Conservation (phyloP, 2,797 vertebrate species). For the Lacerta viridis region DNA sequence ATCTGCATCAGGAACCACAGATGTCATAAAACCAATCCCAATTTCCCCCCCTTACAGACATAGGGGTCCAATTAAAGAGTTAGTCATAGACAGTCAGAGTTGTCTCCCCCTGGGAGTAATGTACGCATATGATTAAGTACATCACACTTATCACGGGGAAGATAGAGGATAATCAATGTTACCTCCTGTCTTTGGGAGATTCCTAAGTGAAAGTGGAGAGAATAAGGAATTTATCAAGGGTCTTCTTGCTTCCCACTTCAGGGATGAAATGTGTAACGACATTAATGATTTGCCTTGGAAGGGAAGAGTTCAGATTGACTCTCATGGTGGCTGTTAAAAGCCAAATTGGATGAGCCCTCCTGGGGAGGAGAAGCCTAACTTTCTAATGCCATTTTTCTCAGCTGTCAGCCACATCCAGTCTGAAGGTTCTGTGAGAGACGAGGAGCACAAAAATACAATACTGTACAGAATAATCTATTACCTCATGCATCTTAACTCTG, state of each 20-base stretch:
- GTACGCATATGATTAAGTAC: constrained; percentile 15
- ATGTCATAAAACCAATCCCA: neutral
- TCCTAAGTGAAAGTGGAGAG: constrained; percentile 1
- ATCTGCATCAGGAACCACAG: neutral
- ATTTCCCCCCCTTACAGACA: neutral
- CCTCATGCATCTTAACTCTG: too few relatives aligned
- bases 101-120: constrained; percentile 12
- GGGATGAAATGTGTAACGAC: neutral
- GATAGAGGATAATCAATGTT: constrained; percentile 5
- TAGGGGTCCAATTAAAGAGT: constrained; percentile 34
- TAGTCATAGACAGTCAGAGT: constrained; percentile 14
- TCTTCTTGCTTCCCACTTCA: neutral
- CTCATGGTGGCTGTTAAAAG: neutral
- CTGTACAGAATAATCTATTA: neutral
- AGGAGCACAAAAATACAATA: neutral
- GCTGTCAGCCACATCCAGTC: neutral
- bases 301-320: neutral
- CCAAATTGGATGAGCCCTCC: neutral
- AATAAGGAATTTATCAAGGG: neutral
- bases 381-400: neutral
- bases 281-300: neutral
- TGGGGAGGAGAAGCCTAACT: neutral
- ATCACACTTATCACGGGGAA: neutral
- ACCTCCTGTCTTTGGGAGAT: neutral
- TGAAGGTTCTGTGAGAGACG: neutral